Conservation (phyloP, 1,140 invertebrate species). For the Cyphomyrmex costatus region DNA sequence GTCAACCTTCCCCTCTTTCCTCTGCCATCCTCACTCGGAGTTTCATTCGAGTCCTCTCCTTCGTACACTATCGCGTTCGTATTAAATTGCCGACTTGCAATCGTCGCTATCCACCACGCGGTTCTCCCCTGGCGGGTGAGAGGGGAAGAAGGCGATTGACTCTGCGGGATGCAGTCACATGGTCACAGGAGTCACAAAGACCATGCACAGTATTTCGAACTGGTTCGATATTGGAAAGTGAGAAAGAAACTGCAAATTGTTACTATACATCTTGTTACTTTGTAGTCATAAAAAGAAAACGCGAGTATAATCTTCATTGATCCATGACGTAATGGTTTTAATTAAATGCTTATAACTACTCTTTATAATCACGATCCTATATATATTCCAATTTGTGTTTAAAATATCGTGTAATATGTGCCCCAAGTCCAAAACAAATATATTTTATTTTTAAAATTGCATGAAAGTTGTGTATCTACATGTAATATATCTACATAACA, state of each 20-base stretch:
- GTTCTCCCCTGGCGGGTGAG: conserved; percentile 44
- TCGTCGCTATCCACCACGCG: conserved; percentile 63
- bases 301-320: background rate
- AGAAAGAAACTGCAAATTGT: background rate
- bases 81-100: conserved; percentile 75
- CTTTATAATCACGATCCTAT: background rate
- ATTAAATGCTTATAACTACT: background rate
- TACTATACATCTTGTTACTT: background rate
- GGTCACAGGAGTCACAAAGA: conserved; percentile 46
- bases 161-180: conserved; percentile 59
- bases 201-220: conserved; percentile 21
- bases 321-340: background rate
- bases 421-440: background rate
- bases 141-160: conserved; percentile 56
- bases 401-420: background rate
- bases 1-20: conserved; percentile 46
- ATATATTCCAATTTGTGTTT: background rate
- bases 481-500: background rate
- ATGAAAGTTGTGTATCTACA: background rate
- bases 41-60: conserved; percentile 62
- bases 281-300: background rate
- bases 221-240: conserved; percentile 25
- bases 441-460: background rate
- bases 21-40: conserved; percentile 66
- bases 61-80: conserved; percentile 77